These are phyloP conservation scores for Caenorhabditis elegans DNA, from an alignment of 1,140 invertebrate genomes.

Conservation along the genomic window WBcel235 BX284603.4:9778001-9778500, in stretches of 20 bases:
- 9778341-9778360: slow-evolving; percentile 97
- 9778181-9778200: too few relatives aligned
- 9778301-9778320: slow-evolving; percentile 93
- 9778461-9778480: slow-evolving; percentile 69
- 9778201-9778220: too few relatives aligned
- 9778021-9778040: too few relatives aligned
- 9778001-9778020: too few relatives aligned
- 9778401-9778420: slow-evolving; percentile 99
- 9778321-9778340: slow-evolving; percentile 98
- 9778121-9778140: too few relatives aligned
- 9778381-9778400: slow-evolving; percentile 95
- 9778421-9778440: slow-evolving; percentile 97
- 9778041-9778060: too few relatives aligned
- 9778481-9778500: slow-evolving; percentile 9
- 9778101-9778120: too few relatives aligned
- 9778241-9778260: too few relatives aligned
- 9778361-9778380: slow-evolving; percentile 99
- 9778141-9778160: too few relatives aligned
- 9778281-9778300: slow-evolving; percentile 92
- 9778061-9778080: too few relatives aligned
- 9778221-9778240: too few relatives aligned
- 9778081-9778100: too few relatives aligned
- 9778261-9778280: slow-evolving; percentile 45
- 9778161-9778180: slow-evolving; percentile 11
- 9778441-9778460: slow-evolving; percentile 98